These are phyloP conservation scores for Nothoprocta pentlandii DNA, from an alignment of 2,113 vertebrate genomes.

Conservation along the genomic window DNA sequence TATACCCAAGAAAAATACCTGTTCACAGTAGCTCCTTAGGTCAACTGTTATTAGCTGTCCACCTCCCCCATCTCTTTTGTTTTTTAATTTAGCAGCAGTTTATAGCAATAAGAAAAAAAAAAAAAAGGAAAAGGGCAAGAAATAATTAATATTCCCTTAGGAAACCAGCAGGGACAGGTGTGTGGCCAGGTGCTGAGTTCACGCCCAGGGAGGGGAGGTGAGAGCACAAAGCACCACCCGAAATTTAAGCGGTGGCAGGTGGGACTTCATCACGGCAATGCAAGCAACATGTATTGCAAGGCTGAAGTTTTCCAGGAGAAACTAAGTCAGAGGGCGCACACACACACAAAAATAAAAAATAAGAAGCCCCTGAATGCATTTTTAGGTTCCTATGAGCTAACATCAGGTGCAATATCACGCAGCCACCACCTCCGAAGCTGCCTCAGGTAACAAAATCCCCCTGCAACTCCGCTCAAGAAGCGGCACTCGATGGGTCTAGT, in stretches of 20 bases:
- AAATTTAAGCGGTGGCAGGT: not conserved
- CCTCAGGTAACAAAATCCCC: not conserved
- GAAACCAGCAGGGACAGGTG: not conserved
- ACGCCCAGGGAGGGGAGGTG: not conserved
- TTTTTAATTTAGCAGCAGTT: not conserved
- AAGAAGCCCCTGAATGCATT: not conserved
- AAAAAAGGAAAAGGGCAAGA: not conserved
- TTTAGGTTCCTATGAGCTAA: not conserved
- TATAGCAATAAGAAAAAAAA: not conserved
- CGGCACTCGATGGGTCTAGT: constrained; percentile 41
- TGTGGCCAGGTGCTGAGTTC: not conserved
- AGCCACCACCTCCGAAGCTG: not conserved
- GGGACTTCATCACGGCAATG: not conserved
- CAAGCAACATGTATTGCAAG: not conserved
- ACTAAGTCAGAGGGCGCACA: not conserved
- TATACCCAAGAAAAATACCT: not conserved
- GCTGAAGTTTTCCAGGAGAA: not conserved
- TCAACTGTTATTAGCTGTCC: not conserved
- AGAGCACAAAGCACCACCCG: not conserved
- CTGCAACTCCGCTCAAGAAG: not conserved
- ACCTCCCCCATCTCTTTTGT: not conserved
- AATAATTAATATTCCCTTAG: not conserved
- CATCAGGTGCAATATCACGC: not conserved
- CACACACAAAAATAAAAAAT: not conserved
- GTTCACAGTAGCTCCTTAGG: not conserved